Percentiles rank a stretch among this genome's conserved stretches.
These are phyloP conservation scores for Muscicapa comitata DNA, from an alignment of 2,797 vertebrate genomes.

Conservation along the genomic window DNA sequence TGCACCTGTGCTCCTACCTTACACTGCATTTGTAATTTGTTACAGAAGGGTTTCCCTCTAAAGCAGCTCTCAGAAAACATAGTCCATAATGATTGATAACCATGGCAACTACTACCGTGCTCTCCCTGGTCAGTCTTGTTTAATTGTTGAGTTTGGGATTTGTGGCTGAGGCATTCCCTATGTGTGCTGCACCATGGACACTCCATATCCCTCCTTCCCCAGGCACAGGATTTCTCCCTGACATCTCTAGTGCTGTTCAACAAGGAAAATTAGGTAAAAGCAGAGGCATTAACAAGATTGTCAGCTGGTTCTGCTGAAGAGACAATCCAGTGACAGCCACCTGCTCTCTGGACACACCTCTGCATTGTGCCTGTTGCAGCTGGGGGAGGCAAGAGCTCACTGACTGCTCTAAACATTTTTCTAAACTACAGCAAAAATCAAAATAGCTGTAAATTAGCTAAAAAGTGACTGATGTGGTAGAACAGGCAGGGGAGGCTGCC, in stretches of 20 bases:
- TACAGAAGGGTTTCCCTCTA: neutral
- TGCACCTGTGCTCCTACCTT: neutral
- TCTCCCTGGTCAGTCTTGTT: neutral
- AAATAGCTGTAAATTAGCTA: neutral
- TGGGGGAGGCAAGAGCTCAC: neutral
- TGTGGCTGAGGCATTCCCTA: neutral
- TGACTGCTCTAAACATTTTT: neutral
- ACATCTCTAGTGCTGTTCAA: neutral
- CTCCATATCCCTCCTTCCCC: neutral
- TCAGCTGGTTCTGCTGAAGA: neutral
- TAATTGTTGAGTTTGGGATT: neutral
- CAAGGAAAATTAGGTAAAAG: neutral
- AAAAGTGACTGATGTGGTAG: neutral
- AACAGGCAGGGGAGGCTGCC: neutral
- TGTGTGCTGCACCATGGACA: neutral
- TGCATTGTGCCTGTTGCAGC: neutral
- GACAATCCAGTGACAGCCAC: neutral
- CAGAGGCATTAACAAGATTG: neutral
- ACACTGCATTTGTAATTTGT: neutral
- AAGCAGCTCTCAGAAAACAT: neutral
- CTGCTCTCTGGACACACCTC: neutral
- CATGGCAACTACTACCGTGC: accelerated
- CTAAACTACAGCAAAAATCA: neutral
- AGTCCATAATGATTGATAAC: neutral
- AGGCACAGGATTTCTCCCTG: neutral